Evolutionary conservation across 2,113 vertebrate species (phyloP).

Genomic region (Spea multiplicata): DNA sequence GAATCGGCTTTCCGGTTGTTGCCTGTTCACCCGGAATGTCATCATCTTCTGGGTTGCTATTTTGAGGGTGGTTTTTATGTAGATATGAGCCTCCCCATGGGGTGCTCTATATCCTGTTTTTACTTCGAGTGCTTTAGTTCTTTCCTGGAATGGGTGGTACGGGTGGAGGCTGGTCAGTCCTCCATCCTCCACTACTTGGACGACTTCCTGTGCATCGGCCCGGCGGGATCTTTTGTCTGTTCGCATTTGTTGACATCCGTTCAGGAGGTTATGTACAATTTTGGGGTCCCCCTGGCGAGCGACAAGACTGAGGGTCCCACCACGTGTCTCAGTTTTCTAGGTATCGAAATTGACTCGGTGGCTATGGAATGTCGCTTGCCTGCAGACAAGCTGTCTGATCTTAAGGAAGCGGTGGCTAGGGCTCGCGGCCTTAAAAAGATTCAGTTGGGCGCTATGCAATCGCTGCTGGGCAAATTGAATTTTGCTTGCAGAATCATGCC

Average conservation of each 20-base stretch:
- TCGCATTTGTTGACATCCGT: too few species aligned
- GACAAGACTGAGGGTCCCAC: background rate
- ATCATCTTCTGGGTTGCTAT: background rate
- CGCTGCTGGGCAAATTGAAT: background rate
- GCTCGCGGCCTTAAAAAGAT: too few species aligned
- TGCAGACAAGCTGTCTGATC: too few species aligned
- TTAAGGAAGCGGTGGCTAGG: too few species aligned
- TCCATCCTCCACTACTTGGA: background rate
- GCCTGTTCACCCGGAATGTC: too few species aligned
- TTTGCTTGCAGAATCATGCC: background rate
- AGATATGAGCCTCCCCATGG: too few species aligned
- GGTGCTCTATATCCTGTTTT: background rate
- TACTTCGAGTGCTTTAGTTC: background rate
- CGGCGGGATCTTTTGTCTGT: too few species aligned
- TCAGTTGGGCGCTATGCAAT: too few species aligned
- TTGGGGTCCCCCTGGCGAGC: background rate
- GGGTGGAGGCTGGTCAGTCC: background rate
- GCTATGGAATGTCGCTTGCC: background rate
- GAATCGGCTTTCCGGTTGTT: too few species aligned
- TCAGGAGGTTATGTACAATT: too few species aligned
- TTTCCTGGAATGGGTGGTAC: background rate
- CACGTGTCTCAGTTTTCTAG: too few species aligned
- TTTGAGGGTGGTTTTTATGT: background rate
- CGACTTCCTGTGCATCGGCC: background rate
- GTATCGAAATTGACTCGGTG: background rate